A percentile compares a stretch with the other conserved stretches of the same genome.
Conservation (phyloP, 2,888 invertebrate genomes). For the Bunonema sp. region DNA sequence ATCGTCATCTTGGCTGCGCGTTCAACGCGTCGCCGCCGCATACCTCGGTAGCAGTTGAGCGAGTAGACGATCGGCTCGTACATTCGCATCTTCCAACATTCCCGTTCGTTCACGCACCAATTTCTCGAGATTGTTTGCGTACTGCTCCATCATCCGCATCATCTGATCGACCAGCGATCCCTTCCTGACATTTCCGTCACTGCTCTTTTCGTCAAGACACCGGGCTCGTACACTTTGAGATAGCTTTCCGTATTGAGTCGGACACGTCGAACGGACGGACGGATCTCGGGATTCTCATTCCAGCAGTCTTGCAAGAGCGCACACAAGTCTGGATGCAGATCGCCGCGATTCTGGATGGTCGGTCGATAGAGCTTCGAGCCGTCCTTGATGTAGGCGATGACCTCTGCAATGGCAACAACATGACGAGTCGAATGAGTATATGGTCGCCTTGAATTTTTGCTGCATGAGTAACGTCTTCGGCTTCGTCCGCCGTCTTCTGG, state of each 20-base stretch:
- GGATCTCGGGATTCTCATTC: slow-evolving; percentile 15
- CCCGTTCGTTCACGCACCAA: slow-evolving; percentile 39
- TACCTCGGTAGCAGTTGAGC: slow-evolving; percentile 28
- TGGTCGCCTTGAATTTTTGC: too few relatives aligned
- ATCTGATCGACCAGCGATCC: slow-evolving; percentile 41
- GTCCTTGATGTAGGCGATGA: slow-evolving; percentile 1
- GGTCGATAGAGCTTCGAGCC: slow-evolving; percentile 2
- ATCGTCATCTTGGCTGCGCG: not conserved
- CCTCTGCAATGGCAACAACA: not conserved
- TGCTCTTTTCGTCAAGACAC: too few relatives aligned
- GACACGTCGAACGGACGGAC: slow-evolving; percentile 28
- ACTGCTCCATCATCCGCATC: slow-evolving; percentile 32
- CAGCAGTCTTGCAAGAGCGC: slow-evolving; percentile 23
- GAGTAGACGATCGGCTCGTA: slow-evolving; percentile 30
- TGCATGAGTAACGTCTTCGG: too few relatives aligned
- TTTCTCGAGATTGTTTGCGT: slow-evolving; percentile 42
- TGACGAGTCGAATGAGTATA: not conserved
- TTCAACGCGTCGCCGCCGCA: slow-evolving; percentile 1
- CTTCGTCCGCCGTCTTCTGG: too few relatives aligned
- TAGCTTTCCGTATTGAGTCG: slow-evolving; percentile 30
- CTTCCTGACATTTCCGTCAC: slow-evolving; percentile 31
- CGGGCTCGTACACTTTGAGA: slow-evolving; percentile 21
- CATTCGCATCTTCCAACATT: slow-evolving; percentile 41
- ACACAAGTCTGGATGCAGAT: slow-evolving; percentile 9
- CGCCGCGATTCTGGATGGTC: not conserved